Evolutionary conservation across 2,797 vertebrate genomes (phyloP).

Genomic region (Diglossa cyanea): DNA sequence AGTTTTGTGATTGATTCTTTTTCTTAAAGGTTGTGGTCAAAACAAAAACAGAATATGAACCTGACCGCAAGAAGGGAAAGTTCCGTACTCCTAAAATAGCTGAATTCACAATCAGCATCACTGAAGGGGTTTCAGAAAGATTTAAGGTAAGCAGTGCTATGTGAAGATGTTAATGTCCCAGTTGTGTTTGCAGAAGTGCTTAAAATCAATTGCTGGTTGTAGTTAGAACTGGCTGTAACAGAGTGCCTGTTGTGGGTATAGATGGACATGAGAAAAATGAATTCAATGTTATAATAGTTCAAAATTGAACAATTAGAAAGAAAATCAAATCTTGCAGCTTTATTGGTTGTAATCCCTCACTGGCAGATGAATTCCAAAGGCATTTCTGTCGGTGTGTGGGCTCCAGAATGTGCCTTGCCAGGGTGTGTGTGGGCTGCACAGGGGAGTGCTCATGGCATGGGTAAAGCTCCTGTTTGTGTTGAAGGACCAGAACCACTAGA

Average conservation of each 20-base stretch:
- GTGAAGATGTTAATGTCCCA: background rate
- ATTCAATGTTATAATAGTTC: background rate
- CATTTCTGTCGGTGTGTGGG: background rate
- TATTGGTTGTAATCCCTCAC: background rate
- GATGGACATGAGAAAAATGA: background rate
- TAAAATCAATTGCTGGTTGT: background rate
- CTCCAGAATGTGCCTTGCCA: background rate
- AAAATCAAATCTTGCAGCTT: background rate
- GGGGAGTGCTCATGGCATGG: background rate
- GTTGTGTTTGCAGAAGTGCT: background rate
- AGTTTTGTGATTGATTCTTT: background rate
- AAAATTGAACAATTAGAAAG: background rate
- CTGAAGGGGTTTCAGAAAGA: slow-evolving; percentile 90
- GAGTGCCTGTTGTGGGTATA: background rate
- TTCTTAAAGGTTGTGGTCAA: slow-evolving; percentile 89
- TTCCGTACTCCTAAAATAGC: slow-evolving; percentile 88
- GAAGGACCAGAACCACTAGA: background rate
- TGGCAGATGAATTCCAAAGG: background rate
- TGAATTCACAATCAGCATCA: slow-evolving; percentile 93
- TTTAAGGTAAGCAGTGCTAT: slow-evolving; percentile 85
- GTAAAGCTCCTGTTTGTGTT: background rate
- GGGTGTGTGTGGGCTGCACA: background rate
- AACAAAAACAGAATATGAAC: slow-evolving; percentile 92
- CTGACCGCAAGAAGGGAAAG: slow-evolving; percentile 88
- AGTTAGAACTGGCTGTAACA: background rate